Percentiles rank a stretch among this genome's conserved stretches.
phyloP scores from a whole-genome alignment of 1,140 invertebrate genomes.

The Aphis gossypii region DNA sequence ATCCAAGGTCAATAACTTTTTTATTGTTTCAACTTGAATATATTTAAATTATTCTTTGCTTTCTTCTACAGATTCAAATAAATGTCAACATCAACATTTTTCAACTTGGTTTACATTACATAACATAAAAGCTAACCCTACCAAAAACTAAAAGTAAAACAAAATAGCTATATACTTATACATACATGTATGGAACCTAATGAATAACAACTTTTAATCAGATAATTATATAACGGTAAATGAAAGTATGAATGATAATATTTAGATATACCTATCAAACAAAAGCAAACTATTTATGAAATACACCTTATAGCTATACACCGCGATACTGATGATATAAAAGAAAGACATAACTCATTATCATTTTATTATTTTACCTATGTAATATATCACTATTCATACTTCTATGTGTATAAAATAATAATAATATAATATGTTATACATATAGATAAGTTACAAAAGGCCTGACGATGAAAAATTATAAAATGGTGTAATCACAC shows the following conservation, averaged over 20 bases:
- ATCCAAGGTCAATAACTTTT: not conserved
- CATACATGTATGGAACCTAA: not conserved
- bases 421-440: conserved; percentile 25
- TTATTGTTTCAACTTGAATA: not conserved
- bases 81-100: too few relatives aligned
- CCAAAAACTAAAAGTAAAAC: not conserved
- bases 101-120: not conserved
- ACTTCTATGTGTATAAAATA: not conserved
- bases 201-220: not conserved
- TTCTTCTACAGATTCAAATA: not conserved
- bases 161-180: not conserved
- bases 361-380: conserved; percentile 12
- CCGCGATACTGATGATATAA: not conserved
- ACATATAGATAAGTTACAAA: not conserved
- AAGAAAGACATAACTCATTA: not conserved
- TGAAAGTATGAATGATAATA: not conserved
- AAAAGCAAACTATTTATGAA: not conserved
- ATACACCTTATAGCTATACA: not conserved
- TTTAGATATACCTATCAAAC: not conserved
- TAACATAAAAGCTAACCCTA: not conserved
- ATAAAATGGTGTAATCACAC: not conserved
- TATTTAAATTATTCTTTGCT: not conserved
- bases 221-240: not conserved
- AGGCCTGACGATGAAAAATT: not conserved
- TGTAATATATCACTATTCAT: too few relatives aligned